These are phyloP conservation scores for Eudemis profundana DNA, from an alignment of 2,888 invertebrate genomes.

Conservation along the genomic window DNA sequence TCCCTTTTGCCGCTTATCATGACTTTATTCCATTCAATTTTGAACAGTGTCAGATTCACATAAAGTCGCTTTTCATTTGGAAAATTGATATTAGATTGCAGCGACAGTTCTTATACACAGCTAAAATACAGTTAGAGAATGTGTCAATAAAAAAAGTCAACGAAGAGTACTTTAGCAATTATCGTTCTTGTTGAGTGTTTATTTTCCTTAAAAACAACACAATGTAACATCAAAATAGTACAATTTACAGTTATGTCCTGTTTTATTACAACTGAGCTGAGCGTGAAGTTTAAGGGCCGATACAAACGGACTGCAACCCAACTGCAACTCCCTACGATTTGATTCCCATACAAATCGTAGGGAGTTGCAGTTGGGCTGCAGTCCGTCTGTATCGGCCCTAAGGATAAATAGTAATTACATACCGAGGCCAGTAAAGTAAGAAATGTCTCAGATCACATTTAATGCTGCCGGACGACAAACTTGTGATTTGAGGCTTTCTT, in stretches of 20 bases:
- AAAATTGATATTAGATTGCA: neutral
- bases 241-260: neutral
- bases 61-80: slow-evolving; percentile 1
- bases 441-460: too few relatives aligned
- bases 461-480: too few relatives aligned
- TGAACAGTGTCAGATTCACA: neutral
- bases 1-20: neutral
- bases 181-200: neutral
- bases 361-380: too few relatives aligned
- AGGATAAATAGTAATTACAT: too few relatives aligned
- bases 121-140: slow-evolving; percentile 30
- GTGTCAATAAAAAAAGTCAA: slow-evolving; percentile 19
- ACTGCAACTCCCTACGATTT: too few relatives aligned
- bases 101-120: slow-evolving; percentile 8
- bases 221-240: neutral
- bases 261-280: neutral
- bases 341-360: too few relatives aligned
- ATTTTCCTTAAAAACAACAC: neutral
- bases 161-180: slow-evolving; percentile 13
- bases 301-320: too few relatives aligned
- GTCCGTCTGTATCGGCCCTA: too few relatives aligned
- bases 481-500: too few relatives aligned
- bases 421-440: too few relatives aligned
- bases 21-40: neutral
- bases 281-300: too few relatives aligned